Percentiles rank a stretch among this genome's conserved stretches.
phyloP scores from a whole-genome alignment of 2,888 invertebrate species.

The Napeogenes sylphis region DNA sequence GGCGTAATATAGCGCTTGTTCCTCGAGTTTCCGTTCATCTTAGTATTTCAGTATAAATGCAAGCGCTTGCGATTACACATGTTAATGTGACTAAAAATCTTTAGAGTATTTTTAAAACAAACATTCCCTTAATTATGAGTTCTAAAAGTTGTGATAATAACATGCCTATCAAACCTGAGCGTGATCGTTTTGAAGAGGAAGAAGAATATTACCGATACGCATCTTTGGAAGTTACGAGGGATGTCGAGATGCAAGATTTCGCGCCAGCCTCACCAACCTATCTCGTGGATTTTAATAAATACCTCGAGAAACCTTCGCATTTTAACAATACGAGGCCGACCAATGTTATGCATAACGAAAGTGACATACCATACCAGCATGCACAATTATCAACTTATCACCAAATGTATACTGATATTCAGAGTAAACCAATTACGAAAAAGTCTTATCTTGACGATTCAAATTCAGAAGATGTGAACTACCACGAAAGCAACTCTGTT shows the following conservation, averaged over 20 bases:
- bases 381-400: conserved; percentile 50
- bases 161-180: conserved; percentile 66
- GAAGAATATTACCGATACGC: conserved; percentile 62
- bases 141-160: conserved; percentile 60
- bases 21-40: conserved; percentile 41
- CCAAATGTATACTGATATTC: conserved; percentile 47
- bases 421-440: conserved; percentile 50
- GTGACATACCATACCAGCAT: conserved; percentile 56
- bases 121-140: conserved; percentile 52
- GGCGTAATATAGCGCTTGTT: conserved; percentile 55
- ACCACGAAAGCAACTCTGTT: conserved; percentile 51
- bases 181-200: conserved; percentile 62
- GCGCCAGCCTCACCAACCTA: conserved; percentile 62
- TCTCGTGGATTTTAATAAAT: conserved; percentile 68
- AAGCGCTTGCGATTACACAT: conserved; percentile 53
- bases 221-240: conserved; percentile 57
- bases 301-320: conserved; percentile 50
- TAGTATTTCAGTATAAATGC: conserved; percentile 37
- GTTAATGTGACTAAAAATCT: conserved; percentile 35
- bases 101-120: conserved; percentile 34
- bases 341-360: conserved; percentile 48
- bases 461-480: conserved; percentile 59
- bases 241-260: conserved; percentile 47
- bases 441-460: conserved; percentile 67
- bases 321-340: conserved; percentile 49